phyloP scores from a whole-genome alignment of 2,797 vertebrate species.

The Zalophus californianus region DNA sequence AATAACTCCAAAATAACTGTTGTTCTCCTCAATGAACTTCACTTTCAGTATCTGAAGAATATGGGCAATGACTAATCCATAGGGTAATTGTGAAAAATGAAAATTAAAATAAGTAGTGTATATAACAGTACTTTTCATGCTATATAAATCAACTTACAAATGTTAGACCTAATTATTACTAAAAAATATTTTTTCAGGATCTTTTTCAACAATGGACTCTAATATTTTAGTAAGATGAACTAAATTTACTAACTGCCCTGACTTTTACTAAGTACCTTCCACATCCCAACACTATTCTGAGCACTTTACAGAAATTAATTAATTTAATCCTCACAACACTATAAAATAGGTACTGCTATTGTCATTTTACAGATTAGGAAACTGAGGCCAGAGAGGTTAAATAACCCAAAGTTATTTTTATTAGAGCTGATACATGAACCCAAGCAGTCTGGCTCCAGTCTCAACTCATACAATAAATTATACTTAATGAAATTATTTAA shows the following conservation, averaged over 20 bases:
- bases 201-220: not conserved
- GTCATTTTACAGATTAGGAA: conserved; percentile 32
- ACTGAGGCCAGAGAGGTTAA: not conserved
- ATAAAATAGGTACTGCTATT: not conserved
- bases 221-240: not conserved
- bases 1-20: not conserved
- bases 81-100: not conserved
- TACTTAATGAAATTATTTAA: conserved; percentile 29
- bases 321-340: conserved; percentile 31
- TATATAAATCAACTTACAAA: not conserved
- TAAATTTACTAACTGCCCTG: not conserved
- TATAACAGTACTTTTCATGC: not conserved
- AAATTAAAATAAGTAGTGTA: conserved; percentile 31
- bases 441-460: not conserved
- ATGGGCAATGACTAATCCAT: not conserved
- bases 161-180: conserved; percentile 32
- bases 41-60: not conserved
- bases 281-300: not conserved
- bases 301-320: not conserved
- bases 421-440: not conserved
- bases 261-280: conserved; percentile 1
- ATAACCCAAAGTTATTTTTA: conserved; percentile 24
- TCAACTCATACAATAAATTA: not conserved
- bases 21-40: not conserved
- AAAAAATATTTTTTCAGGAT: conserved; percentile 16